Conservation (phyloP, 2,113 vertebrate species). For the Pampusana beccarii region DNA sequence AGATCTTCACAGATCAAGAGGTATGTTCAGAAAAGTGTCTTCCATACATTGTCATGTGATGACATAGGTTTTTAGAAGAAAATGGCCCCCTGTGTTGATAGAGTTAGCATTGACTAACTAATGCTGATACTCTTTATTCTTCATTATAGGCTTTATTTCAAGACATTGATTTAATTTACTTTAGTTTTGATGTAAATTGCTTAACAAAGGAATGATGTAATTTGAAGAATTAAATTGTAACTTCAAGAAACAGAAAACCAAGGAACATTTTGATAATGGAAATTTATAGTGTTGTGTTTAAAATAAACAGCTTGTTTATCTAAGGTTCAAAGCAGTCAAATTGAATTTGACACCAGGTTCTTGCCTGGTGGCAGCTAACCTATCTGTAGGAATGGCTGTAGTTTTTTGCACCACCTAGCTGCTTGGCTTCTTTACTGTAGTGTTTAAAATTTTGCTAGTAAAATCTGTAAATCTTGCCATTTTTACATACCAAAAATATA, state of each 20-base stretch:
- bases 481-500: not conserved
- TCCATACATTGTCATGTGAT: not conserved
- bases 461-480: not conserved
- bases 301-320: not conserved
- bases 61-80: not conserved
- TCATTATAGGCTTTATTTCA: not conserved
- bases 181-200: not conserved
- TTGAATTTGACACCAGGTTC: not conserved
- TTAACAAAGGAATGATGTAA: not conserved
- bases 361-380: not conserved
- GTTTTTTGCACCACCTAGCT: not conserved
- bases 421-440: not conserved
- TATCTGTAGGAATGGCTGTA: not conserved
- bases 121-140: not conserved
- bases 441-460: not conserved
- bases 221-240: not conserved
- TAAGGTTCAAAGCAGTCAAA: not conserved
- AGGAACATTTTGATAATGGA: no score
- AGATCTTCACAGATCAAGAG: constrained; percentile 98
- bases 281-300: no score
- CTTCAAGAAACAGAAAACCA: not conserved
- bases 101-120: not conserved
- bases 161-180: not conserved
- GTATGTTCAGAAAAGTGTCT: constrained; percentile 66
- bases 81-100: not conserved